phyloP scores from a whole-genome alignment of 2,113 vertebrate genomes.

The Rhinoptilus africanus region DNA sequence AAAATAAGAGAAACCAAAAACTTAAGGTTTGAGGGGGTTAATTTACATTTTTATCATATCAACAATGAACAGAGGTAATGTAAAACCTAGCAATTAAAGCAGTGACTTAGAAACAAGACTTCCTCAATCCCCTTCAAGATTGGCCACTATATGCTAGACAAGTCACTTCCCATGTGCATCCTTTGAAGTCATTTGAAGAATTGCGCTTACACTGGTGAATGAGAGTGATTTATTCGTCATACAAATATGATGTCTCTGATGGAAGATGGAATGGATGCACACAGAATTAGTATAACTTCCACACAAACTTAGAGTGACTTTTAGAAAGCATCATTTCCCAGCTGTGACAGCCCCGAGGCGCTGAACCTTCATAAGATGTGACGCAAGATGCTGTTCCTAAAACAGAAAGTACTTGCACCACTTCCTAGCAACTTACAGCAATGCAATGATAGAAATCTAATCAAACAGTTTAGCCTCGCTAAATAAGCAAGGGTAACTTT shows the following conservation, averaged over 20 bases:
- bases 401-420: not conserved
- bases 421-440: not conserved
- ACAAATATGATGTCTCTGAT: not conserved
- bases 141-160: not conserved
- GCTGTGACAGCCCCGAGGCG: not conserved
- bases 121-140: conserved; percentile 11
- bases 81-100: conserved; percentile 11
- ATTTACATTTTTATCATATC: not conserved
- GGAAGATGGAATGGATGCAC: not conserved
- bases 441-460: not conserved
- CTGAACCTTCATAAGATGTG: no score
- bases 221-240: not conserved
- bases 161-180: not conserved
- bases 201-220: not conserved
- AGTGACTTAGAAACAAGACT: conserved; percentile 24
- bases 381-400: not conserved
- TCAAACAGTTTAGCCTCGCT: not conserved
- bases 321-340: not conserved
- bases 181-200: not conserved
- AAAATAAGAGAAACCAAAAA: not conserved
- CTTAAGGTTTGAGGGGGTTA: not conserved
- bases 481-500: not conserved
- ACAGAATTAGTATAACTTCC: not conserved
- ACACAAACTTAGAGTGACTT: not conserved
- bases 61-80: not conserved